phyloP scores from a whole-genome alignment of 2,113 vertebrate species.

The Rhodinocichla rosea region DNA sequence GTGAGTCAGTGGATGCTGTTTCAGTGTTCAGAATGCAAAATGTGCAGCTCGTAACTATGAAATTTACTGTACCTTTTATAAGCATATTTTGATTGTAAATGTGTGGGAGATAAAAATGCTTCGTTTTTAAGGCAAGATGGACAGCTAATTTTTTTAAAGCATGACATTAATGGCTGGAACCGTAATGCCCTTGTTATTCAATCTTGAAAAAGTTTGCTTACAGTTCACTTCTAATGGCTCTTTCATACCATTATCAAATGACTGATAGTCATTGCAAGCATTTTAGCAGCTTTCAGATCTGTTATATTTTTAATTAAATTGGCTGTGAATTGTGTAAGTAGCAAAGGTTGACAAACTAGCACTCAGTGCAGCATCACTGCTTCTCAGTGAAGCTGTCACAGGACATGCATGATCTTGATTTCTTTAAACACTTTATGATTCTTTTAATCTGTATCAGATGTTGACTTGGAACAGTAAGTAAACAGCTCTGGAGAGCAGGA shows the following conservation, averaged over 20 bases:
- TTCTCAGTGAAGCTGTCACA: slow-evolving; percentile 47
- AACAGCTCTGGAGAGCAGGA: background rate
- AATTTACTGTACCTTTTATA: slow-evolving; percentile 65
- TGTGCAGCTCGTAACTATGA: slow-evolving; percentile 52
- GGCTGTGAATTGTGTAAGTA: slow-evolving; percentile 70
- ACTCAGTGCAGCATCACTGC: background rate
- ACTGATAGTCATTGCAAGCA: slow-evolving; percentile 67
- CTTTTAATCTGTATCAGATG: slow-evolving; percentile 16
- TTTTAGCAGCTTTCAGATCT: slow-evolving; percentile 71
- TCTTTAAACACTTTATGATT: slow-evolving; percentile 54
- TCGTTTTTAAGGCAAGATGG: slow-evolving; percentile 61
- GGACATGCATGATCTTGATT: slow-evolving; percentile 52
- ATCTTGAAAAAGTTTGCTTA: slow-evolving; percentile 56
- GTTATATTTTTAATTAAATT: slow-evolving; percentile 80
- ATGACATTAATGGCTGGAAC: slow-evolving; percentile 68
- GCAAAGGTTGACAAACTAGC: slow-evolving; percentile 72
- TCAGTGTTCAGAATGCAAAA: slow-evolving; percentile 68
- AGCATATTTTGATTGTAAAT: slow-evolving; percentile 67
- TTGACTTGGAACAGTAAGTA: slow-evolving; percentile 14
- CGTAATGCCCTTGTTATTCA: slow-evolving; percentile 64
- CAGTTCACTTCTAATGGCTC: slow-evolving; percentile 56
- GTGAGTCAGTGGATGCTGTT: slow-evolving; percentile 65
- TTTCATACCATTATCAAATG: slow-evolving; percentile 67
- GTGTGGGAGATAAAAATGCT: slow-evolving; percentile 57
- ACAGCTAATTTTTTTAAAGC: slow-evolving; percentile 52